These are phyloP conservation scores for Temnothorax curvispinosus DNA, from an alignment of 1,140 invertebrate genomes.

Conservation along the genomic window DNA sequence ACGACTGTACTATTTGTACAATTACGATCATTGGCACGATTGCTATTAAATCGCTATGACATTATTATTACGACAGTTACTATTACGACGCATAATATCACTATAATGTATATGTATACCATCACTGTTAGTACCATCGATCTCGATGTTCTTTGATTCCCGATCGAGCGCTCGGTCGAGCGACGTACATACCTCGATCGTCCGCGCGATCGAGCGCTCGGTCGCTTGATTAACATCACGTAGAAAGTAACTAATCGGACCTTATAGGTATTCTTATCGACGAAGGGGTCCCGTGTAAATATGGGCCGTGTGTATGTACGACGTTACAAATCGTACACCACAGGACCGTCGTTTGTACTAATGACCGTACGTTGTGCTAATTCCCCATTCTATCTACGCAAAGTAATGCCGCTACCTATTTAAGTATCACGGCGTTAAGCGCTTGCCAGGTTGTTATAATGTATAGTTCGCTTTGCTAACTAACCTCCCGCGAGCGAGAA, in stretches of 20 bases:
- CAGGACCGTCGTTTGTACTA: slow-evolving; percentile 7
- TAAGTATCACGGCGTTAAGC: slow-evolving; percentile 11
- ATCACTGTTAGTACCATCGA: slow-evolving; percentile 25
- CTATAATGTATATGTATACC: neutral
- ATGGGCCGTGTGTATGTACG: neutral
- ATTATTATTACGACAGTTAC: slow-evolving; percentile 24
- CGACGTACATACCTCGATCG: slow-evolving; percentile 1
- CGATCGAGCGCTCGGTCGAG: slow-evolving; percentile 30
- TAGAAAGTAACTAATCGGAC: slow-evolving; percentile 13
- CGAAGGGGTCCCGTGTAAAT: slow-evolving; percentile 21
- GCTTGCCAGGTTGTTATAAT: neutral
- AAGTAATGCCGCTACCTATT: slow-evolving; percentile 11
- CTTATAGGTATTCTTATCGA: slow-evolving; percentile 11
- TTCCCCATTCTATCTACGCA: slow-evolving; percentile 19
- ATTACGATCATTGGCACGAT: slow-evolving; percentile 19
- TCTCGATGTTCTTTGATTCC: slow-evolving; percentile 18
- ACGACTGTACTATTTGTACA: slow-evolving; percentile 13
- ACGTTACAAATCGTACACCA: neutral
- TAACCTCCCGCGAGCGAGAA: slow-evolving; percentile 29
- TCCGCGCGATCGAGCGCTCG: neutral
- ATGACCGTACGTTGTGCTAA: neutral
- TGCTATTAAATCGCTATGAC: slow-evolving; percentile 22
- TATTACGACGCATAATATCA: slow-evolving; percentile 1
- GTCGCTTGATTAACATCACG: slow-evolving; percentile 12
- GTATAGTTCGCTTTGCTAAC: slow-evolving; percentile 50